phyloP scores from a whole-genome alignment of 2,113 vertebrate genomes.

The Sardina pilchardus region DNA sequence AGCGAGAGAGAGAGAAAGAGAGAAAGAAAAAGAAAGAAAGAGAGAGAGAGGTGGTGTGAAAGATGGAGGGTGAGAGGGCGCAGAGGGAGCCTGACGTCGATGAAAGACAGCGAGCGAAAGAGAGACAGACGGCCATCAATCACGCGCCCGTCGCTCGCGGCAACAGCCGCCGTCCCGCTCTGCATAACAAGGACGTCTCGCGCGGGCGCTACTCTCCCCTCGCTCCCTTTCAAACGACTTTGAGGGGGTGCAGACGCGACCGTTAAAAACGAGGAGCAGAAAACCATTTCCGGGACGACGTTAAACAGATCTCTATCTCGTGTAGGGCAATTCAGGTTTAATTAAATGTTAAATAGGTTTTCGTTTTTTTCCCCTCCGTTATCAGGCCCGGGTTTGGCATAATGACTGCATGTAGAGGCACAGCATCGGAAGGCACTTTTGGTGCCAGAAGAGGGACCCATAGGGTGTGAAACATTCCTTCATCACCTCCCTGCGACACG shows the following conservation, averaged over 20 bases:
- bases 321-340: conserved; percentile 10
- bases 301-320: background rate
- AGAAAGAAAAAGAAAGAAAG: background rate
- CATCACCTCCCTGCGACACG: background rate
- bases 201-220: background rate
- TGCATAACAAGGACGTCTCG: conserved; percentile 6
- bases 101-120: background rate
- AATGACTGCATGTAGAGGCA: background rate
- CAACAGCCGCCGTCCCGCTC: background rate
- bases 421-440: background rate
- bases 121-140: conserved; percentile 7
- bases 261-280: background rate
- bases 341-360: conserved; percentile 16
- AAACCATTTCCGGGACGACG: background rate
- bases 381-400: background rate
- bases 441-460: background rate
- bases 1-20: background rate
- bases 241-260: background rate
- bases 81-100: background rate
- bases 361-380: background rate
- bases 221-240: background rate
- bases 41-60: background rate
- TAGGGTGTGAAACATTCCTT: background rate
- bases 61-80: background rate
- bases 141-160: background rate